Conservation (phyloP, 2,797 vertebrate genomes). For the Lutjanus argentimaculatus region DNA sequence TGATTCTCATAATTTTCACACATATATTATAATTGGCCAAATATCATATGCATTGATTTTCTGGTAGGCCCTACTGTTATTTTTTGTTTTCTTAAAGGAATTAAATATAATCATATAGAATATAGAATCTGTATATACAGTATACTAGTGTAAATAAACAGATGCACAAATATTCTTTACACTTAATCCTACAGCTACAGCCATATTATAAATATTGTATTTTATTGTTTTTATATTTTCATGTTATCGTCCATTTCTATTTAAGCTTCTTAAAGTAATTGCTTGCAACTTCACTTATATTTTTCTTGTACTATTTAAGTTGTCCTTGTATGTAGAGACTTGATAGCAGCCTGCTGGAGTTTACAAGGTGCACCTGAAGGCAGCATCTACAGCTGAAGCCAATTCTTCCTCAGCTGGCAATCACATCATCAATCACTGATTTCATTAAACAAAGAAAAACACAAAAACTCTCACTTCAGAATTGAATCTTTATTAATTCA, state of each 20-base stretch:
- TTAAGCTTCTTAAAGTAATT: too few relatives aligned
- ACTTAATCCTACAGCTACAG: too few relatives aligned
- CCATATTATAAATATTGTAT: too few relatives aligned
- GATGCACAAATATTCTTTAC: neutral
- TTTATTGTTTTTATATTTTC: too few relatives aligned
- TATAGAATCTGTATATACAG: neutral
- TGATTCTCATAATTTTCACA: neutral
- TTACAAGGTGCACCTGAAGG: neutral
- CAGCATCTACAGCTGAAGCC: neutral
- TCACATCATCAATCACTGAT: neutral
- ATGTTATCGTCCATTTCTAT: too few relatives aligned
- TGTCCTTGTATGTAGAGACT: neutral
- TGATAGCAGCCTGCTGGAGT: neutral
- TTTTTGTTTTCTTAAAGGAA: too few relatives aligned
- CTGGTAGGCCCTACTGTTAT: too few relatives aligned
- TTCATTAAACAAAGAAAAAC: conserved; percentile 27
- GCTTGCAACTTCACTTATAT: too few relatives aligned
- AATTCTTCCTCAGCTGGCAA: neutral
- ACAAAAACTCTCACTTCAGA: conserved; percentile 27
- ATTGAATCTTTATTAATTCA: conserved; percentile 61
- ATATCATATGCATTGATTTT: too few relatives aligned
- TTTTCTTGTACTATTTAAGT: too few relatives aligned
- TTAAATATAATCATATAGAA: neutral
- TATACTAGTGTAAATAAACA: neutral
- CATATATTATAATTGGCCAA: too few relatives aligned